Evolutionary conservation across 2,797 vertebrate species (phyloP).

Genomic region (Hozukius guyotensis): DNA sequence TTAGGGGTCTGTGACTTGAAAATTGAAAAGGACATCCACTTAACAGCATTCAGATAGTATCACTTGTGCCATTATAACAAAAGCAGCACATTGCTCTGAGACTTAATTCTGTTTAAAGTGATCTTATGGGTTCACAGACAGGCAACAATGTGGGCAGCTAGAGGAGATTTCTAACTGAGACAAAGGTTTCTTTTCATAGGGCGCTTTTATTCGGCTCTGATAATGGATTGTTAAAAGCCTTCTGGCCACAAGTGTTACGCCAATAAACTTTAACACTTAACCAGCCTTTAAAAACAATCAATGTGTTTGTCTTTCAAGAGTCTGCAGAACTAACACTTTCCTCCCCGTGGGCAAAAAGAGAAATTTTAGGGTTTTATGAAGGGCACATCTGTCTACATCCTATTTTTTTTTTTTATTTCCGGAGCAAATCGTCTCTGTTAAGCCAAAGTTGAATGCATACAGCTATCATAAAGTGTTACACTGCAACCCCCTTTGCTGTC

Average conservation of each 20-base stretch:
- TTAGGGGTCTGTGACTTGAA: not conserved
- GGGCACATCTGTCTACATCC: constrained; percentile 4
- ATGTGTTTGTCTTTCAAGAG: not conserved
- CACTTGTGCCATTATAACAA: not conserved
- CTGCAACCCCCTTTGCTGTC: not conserved
- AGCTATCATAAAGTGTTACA: constrained; percentile 6
- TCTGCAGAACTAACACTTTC: not conserved
- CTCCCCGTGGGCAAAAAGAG: not conserved
- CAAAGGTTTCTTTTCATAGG: constrained; percentile 19
- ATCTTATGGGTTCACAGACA: constrained; percentile 17
- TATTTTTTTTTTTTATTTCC: not conserved
- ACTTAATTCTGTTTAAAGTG: constrained; percentile 1
- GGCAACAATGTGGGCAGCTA: constrained; percentile 12
- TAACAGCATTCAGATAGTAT: not conserved
- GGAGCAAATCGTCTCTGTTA: constrained; percentile 1
- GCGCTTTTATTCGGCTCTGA: constrained; percentile 31
- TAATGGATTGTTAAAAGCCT: constrained; percentile 34
- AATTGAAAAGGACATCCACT: not conserved
- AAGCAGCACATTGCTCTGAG: constrained; percentile 2
- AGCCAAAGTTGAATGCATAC: not conserved
- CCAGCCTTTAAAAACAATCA: constrained; percentile 12
- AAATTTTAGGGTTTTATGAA: not conserved
- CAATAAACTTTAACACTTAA: constrained; percentile 32
- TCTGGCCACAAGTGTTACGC: constrained; percentile 14
- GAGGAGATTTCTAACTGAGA: constrained; percentile 15